Evolutionary conservation across 2,888 invertebrate species (phyloP).

Genomic region (Tetranychus piercei): DNA sequence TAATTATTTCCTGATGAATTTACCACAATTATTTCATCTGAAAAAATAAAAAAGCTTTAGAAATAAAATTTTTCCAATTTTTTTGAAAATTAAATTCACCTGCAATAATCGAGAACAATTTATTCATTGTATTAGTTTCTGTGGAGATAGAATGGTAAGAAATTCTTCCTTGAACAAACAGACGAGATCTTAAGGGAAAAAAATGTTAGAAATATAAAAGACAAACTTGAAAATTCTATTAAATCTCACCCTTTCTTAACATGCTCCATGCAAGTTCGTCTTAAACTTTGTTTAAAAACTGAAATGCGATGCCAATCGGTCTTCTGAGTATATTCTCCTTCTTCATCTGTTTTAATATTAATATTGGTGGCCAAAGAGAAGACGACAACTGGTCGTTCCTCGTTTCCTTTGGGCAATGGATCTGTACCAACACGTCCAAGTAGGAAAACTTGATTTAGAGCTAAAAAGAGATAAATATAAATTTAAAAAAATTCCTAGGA

Average conservation of each 20-base stretch:
- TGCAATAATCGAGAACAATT: neutral
- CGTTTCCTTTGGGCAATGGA: constrained; percentile 62
- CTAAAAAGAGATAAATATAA: constrained; percentile 33
- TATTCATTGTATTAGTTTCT: neutral
- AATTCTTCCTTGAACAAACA: constrained; percentile 34
- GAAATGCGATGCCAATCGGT: constrained; percentile 81
- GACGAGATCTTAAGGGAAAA: neutral
- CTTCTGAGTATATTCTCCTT: constrained; percentile 39
- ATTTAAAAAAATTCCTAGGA: neutral
- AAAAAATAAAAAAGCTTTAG: neutral
- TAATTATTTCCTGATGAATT: neutral
- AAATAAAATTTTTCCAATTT: neutral
- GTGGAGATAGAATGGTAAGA: neutral
- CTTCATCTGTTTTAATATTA: constrained; percentile 6
- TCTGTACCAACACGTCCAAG: constrained; percentile 73
- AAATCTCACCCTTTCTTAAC: constrained; percentile 50
- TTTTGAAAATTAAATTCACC: neutral
- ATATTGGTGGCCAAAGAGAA: constrained; percentile 66
- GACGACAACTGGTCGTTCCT: constrained; percentile 62
- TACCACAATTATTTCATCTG: neutral
- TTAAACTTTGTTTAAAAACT: constrained; percentile 62
- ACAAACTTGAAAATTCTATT: neutral
- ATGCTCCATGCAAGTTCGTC: constrained; percentile 57
- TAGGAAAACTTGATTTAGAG: constrained; percentile 62
- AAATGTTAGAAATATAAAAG: neutral